phyloP scores from a whole-genome alignment of 2,797 vertebrate species.

The Spizella passerina region DNA sequence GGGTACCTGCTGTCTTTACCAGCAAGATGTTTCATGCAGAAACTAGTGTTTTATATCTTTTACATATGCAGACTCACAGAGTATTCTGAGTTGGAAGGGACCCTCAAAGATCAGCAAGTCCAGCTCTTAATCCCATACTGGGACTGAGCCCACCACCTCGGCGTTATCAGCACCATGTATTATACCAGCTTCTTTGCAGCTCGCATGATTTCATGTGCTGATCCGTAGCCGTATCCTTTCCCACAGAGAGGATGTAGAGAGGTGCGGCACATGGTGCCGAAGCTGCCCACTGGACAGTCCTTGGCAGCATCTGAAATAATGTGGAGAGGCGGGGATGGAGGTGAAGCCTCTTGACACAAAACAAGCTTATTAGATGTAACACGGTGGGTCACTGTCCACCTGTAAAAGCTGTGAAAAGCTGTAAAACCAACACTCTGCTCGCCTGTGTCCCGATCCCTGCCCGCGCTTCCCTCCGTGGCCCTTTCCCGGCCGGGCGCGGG shows the following conservation, averaged over 20 bases:
- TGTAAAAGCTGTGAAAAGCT: neutral
- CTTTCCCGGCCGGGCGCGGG: neutral
- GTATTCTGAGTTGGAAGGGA: neutral
- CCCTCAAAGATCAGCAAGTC: no score
- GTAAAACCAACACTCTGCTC: neutral
- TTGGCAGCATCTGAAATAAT: neutral
- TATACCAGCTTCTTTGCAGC: neutral
- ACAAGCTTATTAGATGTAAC: neutral
- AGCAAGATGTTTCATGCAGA: neutral
- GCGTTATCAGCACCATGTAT: neutral
- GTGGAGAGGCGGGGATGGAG: neutral
- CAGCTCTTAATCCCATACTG: rapidly evolving
- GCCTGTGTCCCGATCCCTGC: neutral
- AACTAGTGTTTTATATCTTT: neutral
- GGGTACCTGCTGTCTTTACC: neutral
- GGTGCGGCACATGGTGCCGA: neutral
- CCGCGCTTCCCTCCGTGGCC: neutral
- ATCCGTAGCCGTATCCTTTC: neutral
- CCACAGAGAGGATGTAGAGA: neutral
- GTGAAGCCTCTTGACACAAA: neutral
- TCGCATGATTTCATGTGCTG: neutral
- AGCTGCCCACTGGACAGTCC: no score
- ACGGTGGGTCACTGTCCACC: neutral
- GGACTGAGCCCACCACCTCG: neutral
- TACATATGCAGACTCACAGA: neutral